phyloP scores from a whole-genome alignment of 2,888 invertebrate genomes.

The Ochlodes sylvanus region DNA sequence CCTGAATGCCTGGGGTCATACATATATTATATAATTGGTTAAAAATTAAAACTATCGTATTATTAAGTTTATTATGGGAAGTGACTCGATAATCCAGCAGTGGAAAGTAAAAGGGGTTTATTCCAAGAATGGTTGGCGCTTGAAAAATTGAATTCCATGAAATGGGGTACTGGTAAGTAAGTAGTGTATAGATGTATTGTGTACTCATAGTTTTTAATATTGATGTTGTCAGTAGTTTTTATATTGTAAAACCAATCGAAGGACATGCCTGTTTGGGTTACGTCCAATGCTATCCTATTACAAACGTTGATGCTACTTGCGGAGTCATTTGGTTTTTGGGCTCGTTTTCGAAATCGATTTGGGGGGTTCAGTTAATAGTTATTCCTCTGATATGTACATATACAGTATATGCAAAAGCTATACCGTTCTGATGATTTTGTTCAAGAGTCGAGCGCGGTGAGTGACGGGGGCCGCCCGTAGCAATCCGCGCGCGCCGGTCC shows the following conservation, averaged over 20 bases:
- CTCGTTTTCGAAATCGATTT: too few species aligned
- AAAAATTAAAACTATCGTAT: too few species aligned
- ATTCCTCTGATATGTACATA: neutral
- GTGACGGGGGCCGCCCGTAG: constrained; percentile 71
- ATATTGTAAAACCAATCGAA: neutral
- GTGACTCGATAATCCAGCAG: too few species aligned
- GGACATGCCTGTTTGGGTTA: too few species aligned
- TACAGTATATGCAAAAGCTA: constrained; percentile 24
- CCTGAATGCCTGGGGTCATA: too few species aligned
- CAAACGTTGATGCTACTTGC: too few species aligned
- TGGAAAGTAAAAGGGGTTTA: too few species aligned
- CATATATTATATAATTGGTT: too few species aligned
- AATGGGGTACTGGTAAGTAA: neutral
- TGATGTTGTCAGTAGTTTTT: neutral
- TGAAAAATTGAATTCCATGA: neutral
- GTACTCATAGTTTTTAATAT: neutral
- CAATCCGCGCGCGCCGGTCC: constrained; percentile 59
- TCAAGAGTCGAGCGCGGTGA: constrained; percentile 79
- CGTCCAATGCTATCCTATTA: too few species aligned
- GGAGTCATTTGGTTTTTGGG: too few species aligned
- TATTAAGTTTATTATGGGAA: too few species aligned
- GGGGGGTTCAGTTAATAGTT: too few species aligned
- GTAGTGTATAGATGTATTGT: neutral
- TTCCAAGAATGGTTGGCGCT: neutral
- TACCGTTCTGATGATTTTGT: constrained; percentile 71